Evolutionary conservation across 1,140 invertebrate genomes (phyloP).

Genomic region (Ostrea denselamellosa): DNA sequence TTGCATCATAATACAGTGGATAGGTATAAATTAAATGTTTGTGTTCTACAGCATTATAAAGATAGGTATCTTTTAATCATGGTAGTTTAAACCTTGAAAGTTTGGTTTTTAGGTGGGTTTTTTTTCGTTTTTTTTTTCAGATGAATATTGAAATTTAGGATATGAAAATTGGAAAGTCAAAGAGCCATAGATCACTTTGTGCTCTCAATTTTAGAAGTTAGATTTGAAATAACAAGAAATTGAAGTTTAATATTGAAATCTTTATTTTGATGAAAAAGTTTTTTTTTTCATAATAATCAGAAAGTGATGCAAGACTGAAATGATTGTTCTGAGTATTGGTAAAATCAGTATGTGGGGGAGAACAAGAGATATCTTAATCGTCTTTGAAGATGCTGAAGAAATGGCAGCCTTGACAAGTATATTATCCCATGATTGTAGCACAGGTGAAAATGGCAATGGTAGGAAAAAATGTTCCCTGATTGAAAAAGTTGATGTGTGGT

Average conservation of each 20-base stretch:
- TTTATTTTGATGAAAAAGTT: not conserved
- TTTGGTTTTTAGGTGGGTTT: not conserved
- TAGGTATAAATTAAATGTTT: conserved; percentile 9
- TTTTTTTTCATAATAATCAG: not conserved
- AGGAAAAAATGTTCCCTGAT: not conserved
- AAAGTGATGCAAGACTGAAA: not conserved
- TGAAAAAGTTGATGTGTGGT: conserved; percentile 32
- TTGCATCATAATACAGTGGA: not conserved
- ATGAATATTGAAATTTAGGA: not conserved
- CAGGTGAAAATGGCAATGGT: conserved; percentile 12
- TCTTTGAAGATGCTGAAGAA: conserved; percentile 29
- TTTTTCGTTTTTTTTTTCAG: not conserved
- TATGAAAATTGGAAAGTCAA: not conserved
- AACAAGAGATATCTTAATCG: conserved; percentile 13
- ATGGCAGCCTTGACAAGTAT: conserved; percentile 25
- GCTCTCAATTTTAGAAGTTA: not conserved
- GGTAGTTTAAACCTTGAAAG: not conserved
- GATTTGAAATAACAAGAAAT: not conserved
- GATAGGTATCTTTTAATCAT: not conserved
- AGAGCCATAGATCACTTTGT: not conserved
- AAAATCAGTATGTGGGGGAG: conserved; percentile 9
- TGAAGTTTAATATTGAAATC: not conserved
- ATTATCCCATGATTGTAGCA: conserved; percentile 15
- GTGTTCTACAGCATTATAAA: not conserved
- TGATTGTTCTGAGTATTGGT: conserved; percentile 3